These are phyloP conservation scores for Megaustenia siamemsis DNA, from an alignment of 2,888 invertebrate genomes.

Conservation along the genomic window DNA sequence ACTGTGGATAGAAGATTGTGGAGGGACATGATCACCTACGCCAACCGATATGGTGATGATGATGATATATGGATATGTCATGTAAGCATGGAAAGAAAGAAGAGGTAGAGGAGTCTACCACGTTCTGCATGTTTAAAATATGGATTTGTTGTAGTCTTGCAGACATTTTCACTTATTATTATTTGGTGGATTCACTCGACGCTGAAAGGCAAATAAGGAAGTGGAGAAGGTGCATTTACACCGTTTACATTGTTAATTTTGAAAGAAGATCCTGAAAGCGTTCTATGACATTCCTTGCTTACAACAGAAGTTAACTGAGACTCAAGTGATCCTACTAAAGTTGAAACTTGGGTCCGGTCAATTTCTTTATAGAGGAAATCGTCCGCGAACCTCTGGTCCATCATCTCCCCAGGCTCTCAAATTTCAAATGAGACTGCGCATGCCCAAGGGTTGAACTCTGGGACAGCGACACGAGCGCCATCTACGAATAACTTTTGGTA, in stretches of 20 bases:
- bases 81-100: too few relatives aligned
- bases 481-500: slow-evolving; percentile 55
- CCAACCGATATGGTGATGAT: too few relatives aligned
- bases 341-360: slow-evolving; percentile 92
- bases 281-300: slow-evolving; percentile 83
- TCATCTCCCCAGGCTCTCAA: slow-evolving; percentile 87
- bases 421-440: slow-evolving; percentile 85
- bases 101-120: too few relatives aligned
- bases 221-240: slow-evolving; percentile 60
- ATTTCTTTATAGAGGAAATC: slow-evolving; percentile 93
- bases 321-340: slow-evolving; percentile 92
- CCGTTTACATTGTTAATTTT: slow-evolving; percentile 83
- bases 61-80: too few relatives aligned
- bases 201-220: too few relatives aligned
- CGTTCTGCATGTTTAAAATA: slow-evolving; percentile 19
- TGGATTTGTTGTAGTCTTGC: slow-evolving; percentile 23
- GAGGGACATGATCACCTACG: too few relatives aligned
- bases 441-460: slow-evolving; percentile 75
- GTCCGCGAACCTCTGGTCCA: slow-evolving; percentile 94
- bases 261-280: slow-evolving; percentile 84
- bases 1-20: too few relatives aligned
- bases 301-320: slow-evolving; percentile 89
- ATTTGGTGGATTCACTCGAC: slow-evolving; percentile 28
- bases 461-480: slow-evolving; percentile 67
- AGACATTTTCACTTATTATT: neutral